These are phyloP conservation scores for Setophaga petechia DNA, from an alignment of 2,113 vertebrate species.

Conservation along the genomic window DNA sequence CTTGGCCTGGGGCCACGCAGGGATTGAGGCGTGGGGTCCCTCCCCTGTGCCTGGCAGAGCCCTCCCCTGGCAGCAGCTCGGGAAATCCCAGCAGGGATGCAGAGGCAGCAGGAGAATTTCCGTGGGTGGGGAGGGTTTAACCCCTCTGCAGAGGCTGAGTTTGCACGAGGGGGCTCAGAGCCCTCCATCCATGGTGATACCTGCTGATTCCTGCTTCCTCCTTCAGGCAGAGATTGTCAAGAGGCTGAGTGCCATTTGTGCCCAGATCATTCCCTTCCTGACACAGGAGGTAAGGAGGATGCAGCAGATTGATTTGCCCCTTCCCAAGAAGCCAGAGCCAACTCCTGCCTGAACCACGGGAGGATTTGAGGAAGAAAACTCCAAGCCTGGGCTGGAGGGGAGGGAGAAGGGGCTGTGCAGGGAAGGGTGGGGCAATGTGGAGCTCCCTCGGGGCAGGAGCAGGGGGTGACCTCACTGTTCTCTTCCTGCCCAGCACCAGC, in stretches of 20 bases:
- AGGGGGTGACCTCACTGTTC: accelerated
- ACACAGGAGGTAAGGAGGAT: conserved; percentile 86
- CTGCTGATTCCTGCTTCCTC: neutral
- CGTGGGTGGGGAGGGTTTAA: neutral
- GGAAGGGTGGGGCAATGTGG: accelerated
- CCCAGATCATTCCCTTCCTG: conserved; percentile 93
- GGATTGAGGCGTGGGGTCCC: neutral
- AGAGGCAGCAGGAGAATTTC: neutral
- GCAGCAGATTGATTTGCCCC: too few species aligned
- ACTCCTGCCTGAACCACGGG: neutral
- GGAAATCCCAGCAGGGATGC: conserved; percentile 2
- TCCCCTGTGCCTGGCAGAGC: neutral
- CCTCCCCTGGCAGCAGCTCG: neutral
- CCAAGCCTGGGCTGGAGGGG: neutral
- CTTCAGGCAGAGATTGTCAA: conserved; percentile 92
- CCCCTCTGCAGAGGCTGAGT: neutral
- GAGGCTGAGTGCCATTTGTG: conserved; percentile 89
- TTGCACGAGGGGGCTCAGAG: neutral
- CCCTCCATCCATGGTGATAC: neutral
- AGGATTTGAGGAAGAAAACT: neutral
- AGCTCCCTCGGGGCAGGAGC: neutral
- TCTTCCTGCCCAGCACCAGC: conserved; percentile 83
- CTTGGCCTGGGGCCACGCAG: neutral
- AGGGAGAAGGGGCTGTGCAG: neutral
- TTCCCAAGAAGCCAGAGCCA: too few species aligned